Base-by-base conservation (phyloP, 1,140 invertebrate genomes). In the Drosophila ercepeae region DNA sequence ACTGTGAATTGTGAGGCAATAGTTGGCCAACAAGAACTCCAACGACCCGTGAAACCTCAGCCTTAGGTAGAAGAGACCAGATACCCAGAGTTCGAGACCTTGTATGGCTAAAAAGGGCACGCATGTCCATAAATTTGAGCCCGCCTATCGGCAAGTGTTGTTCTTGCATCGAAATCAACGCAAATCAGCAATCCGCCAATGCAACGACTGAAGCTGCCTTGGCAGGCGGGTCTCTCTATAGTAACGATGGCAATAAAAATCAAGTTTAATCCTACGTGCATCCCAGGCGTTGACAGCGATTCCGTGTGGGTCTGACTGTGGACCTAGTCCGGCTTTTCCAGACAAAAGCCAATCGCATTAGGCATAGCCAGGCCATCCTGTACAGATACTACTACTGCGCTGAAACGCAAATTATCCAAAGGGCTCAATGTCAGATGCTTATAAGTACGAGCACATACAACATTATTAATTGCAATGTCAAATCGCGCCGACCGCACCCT, bases 221-320 rank as follows among this genome's bases (percentile, higher is more conserved):
- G 7, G 6, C 45, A 7, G 18, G 23, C 48, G 52, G 77, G 76
- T 76, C 81, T 79, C 81, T 79, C 79, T 86, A 84, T 84, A 81
- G 81, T 73, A 84, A 86, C 81, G 73, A 88, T 81, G 81, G 82
- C 74, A 88, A 88, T 88, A 88, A 88, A 88, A 88, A 88, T 88
- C 83, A 82, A 88, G 82, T 88, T 88, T 88, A 88, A 88, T 88
- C 83, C 83, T 86, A 86, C 82, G 77, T 86, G 77, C 82, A 78
- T 71, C 74, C 74, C 64, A 60, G 74, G 83, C 82, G 82, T 75
- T 88, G 82, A 88, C 82, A 88, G 82, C 64, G 44, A 68, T 68
- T 68, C 64, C 58, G 69, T 71, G 67, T 76, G 71, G 58, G 64
- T 79, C 64, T 67, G 25, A 36, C 34, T n/a, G 27, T 27, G 27